Evolutionary conservation across 2,888 invertebrate species (phyloP).

Genomic region (Blomia tropicalis): DNA sequence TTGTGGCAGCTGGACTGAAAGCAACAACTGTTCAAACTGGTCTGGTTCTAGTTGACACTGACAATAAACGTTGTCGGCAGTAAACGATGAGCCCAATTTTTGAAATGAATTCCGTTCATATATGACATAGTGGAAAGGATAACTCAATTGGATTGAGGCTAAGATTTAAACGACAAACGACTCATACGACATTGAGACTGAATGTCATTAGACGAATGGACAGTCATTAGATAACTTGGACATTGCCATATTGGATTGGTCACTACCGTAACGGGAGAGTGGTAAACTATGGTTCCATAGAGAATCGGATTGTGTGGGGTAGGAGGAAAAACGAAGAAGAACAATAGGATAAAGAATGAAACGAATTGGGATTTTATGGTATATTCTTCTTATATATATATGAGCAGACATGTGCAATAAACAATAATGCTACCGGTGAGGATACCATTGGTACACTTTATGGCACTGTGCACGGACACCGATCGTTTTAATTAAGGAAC

Average conservation of each 20-base stretch:
- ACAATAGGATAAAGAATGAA: background rate
- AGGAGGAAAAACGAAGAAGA: background rate
- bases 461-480: too few relatives aligned
- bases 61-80: too few relatives aligned
- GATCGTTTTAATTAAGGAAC: too few relatives aligned
- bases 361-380: too few relatives aligned
- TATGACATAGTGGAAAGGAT: too few relatives aligned
- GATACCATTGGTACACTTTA: too few relatives aligned
- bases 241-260: background rate
- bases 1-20: too few relatives aligned
- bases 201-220: conserved; percentile 5
- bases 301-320: background rate
- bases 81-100: too few relatives aligned
- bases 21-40: too few relatives aligned
- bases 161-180: conserved; percentile 2
- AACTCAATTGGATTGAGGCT: conserved; percentile 8
- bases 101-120: too few relatives aligned
- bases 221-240: conserved; percentile 11
- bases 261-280: background rate
- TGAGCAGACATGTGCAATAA: background rate
- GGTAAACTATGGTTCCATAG: background rate
- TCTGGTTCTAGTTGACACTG: too few relatives aligned
- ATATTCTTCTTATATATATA: too few relatives aligned
- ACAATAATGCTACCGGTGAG: conserved; percentile 15
- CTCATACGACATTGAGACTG: background rate